Evolutionary conservation across 2,113 vertebrate species (phyloP), one percentile per base, ranked within the genome.

Genomic region (Lipophrys pholis): DNA sequence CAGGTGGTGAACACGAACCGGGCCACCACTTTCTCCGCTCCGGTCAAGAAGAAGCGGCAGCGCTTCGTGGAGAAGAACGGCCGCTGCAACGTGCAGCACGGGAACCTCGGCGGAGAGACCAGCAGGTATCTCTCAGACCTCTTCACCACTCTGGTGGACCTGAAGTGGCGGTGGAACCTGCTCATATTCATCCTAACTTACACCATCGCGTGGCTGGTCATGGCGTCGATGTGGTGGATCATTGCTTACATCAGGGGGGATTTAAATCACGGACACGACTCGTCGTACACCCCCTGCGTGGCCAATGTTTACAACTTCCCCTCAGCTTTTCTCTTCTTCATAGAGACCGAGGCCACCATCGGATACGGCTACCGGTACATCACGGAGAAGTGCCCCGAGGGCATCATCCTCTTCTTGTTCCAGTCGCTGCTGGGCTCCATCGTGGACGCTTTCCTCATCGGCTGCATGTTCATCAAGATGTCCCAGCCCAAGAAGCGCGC

Each of bases 381-480:
- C n/a, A 97, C 95, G 0, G 96, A 97, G 79, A 95, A 95, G 69
- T 97, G 95, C 5, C 96, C 96, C 0, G 96, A 96, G 69, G 95
- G 95, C 78, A 97, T 97, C 61, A 94, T 95, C 65, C 94, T 97
- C 52, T 97, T 97, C 85, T 84, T 97, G 50, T 96, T 97, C 89
- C 96, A 97, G 88, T 97, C 96, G 1, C 85, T 97, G 49, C 83
- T 97, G 77, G 96, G 96, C 66, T 97, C 96, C 80, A 95, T 96
- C 7, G 96, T 97, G 54, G 96, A 97, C 59, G 96, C 95, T 0
- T 97, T 97, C 68, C 95, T 96, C 80, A 96, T 97, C 61, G 96
- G 96, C 55, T 97, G 96, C 87, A 96, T 96, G 95, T 96, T 96
- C 90, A 96, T 96, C 42, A 96, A 96, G 86, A 96, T 96, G 96